Conservation (phyloP, 2,113 vertebrate species). For the Tetrao urogallus region DNA sequence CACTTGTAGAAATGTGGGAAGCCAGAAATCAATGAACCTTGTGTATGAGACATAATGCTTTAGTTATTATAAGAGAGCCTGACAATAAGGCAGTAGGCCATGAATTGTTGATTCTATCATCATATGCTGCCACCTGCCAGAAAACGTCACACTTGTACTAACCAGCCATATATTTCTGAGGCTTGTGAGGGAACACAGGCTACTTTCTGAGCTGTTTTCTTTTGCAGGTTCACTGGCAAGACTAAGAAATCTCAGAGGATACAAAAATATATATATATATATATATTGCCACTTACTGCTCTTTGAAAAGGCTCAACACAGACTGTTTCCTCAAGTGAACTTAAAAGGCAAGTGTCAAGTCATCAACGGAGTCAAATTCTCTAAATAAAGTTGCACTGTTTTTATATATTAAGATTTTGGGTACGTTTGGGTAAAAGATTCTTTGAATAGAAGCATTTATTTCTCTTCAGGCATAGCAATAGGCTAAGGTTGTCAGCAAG, state of each 20-base stretch:
- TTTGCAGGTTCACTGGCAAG: not conserved
- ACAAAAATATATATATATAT: too few relatives aligned
- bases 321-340: not conserved
- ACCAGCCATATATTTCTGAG: not conserved
- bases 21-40: conserved; percentile 6
- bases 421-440: not conserved
- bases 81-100: not conserved
- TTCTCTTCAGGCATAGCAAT: not conserved
- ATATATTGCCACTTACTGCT: not conserved
- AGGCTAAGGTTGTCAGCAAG: not conserved
- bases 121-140: conserved; percentile 1
- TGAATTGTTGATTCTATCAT: not conserved
- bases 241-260: conserved; percentile 1
- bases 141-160: accelerated
- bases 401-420: not conserved
- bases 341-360: conserved; percentile 1
- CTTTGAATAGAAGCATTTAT: not conserved
- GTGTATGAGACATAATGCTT: not conserved
- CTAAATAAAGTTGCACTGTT: not conserved
- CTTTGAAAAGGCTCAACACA: conserved; percentile 7
- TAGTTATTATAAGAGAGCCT: not conserved
- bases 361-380: not conserved
- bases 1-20: not conserved
- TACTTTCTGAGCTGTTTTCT: conserved; percentile 6
- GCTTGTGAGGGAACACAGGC: not conserved